Evolutionary conservation across 2,113 vertebrate species (phyloP).

Genomic region (Pipra filicauda): DNA sequence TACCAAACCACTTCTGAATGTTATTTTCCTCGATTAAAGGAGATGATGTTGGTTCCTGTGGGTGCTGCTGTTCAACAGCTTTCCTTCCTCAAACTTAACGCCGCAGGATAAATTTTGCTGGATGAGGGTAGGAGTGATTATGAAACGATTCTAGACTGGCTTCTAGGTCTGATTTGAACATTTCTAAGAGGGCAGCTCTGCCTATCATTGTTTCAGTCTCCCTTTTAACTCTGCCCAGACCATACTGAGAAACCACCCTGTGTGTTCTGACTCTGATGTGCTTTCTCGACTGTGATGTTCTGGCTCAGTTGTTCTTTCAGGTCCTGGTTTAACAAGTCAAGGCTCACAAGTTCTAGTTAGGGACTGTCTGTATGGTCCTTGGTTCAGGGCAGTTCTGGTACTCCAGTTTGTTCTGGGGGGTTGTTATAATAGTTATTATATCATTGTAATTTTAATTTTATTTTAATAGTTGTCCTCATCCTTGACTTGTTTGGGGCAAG

Average conservation of each 20-base stretch:
- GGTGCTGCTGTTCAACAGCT: background rate
- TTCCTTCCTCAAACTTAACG: background rate
- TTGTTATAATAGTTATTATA: background rate
- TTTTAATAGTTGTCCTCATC: background rate
- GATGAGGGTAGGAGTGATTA: background rate
- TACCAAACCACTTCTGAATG: background rate
- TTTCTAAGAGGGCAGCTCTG: background rate
- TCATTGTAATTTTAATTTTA: background rate
- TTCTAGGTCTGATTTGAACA: background rate
- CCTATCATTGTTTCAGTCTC: background rate
- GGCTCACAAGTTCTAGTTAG: background rate
- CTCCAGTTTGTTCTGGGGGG: background rate
- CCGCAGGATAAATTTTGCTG: background rate
- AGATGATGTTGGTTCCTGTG: background rate
- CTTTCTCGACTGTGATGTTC: background rate
- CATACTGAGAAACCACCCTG: background rate
- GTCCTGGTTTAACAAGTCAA: background rate
- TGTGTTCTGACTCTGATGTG: background rate
- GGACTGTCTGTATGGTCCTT: background rate
- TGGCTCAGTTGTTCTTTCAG: background rate
- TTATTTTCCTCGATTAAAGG: background rate
- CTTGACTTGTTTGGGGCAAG: background rate
- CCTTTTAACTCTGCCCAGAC: background rate
- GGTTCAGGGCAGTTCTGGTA: background rate
- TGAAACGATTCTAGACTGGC: background rate